Percentiles rank a stretch among this genome's conserved stretches.
These are phyloP conservation scores for Myotis lucifugus DNA, from an alignment of 2,113 vertebrate genomes.

Conservation along the genomic window DNA sequence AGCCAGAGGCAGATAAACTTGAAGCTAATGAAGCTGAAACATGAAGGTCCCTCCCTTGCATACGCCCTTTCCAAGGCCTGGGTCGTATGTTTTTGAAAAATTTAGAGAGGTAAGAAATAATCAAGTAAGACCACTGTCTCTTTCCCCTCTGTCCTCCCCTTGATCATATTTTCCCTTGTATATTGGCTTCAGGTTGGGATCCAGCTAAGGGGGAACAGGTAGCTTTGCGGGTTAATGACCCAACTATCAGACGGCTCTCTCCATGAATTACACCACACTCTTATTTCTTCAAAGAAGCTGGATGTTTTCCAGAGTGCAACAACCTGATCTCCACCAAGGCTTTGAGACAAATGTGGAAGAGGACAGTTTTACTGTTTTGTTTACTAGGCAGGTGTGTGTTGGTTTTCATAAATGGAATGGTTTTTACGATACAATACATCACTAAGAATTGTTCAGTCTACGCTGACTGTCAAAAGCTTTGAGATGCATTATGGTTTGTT, in stretches of 20 bases:
- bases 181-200: neutral
- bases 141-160: neutral
- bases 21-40: neutral
- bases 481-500: neutral
- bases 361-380: neutral
- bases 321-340: neutral
- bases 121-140: neutral
- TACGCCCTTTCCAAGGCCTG: neutral
- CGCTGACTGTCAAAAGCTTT: neutral
- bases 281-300: neutral
- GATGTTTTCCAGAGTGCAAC: neutral
- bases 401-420: neutral
- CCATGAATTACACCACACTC: neutral
- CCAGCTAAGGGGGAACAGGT: neutral
- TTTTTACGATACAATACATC: neutral
- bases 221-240: neutral
- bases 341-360: neutral
- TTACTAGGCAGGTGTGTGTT: neutral
- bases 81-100: neutral
- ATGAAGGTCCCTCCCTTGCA: neutral
- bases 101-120: neutral
- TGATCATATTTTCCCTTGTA: neutral
- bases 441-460: constrained; percentile 15
- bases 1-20: neutral
- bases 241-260: neutral